Evolutionary conservation across 1,140 invertebrate species (phyloP).

Genomic region (Bombus cullumanus): DNA sequence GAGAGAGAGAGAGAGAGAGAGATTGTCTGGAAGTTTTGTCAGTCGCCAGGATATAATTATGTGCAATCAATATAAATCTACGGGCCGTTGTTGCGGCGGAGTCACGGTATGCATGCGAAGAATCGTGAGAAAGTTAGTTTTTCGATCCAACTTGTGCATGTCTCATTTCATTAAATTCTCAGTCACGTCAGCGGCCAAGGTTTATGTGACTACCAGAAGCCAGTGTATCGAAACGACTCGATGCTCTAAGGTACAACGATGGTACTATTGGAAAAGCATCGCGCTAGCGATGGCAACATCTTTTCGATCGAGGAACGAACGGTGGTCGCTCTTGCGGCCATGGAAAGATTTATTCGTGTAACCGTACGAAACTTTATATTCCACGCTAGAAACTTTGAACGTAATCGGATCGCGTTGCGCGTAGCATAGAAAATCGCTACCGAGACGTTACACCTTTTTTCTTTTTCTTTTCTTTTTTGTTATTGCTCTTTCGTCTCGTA

Average conservation of each 20-base stretch:
- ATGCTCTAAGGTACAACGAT: slow-evolving; percentile 3
- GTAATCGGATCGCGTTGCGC: not conserved
- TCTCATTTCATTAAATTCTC: slow-evolving; percentile 74
- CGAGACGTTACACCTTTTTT: not conserved
- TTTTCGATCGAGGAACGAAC: not conserved
- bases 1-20: not conserved
- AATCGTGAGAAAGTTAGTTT: slow-evolving; percentile 78
- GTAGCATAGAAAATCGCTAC: not conserved
- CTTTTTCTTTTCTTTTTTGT: not conserved
- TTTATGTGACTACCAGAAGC: slow-evolving; percentile 65
- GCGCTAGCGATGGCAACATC: not conserved
- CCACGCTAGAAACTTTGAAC: not conserved
- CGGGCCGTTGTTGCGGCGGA: slow-evolving; percentile 52
- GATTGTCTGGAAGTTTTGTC: slow-evolving; percentile 23
- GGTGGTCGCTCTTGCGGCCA: not conserved
- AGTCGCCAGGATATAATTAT: slow-evolving; percentile 57
- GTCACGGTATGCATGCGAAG: slow-evolving; percentile 70
- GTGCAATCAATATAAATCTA: slow-evolving; percentile 65
- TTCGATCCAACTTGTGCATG: slow-evolving; percentile 69
- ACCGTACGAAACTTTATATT: slow-evolving; percentile 12
- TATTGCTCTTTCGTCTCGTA: too few species aligned
- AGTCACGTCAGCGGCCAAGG: slow-evolving; percentile 74
- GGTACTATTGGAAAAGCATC: slow-evolving; percentile 49
- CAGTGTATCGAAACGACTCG: slow-evolving; percentile 62
- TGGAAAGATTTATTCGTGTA: slow-evolving; percentile 7